Evolutionary conservation across 2,113 vertebrate species (phyloP).

Genomic region (Mustela lutreola): DNA sequence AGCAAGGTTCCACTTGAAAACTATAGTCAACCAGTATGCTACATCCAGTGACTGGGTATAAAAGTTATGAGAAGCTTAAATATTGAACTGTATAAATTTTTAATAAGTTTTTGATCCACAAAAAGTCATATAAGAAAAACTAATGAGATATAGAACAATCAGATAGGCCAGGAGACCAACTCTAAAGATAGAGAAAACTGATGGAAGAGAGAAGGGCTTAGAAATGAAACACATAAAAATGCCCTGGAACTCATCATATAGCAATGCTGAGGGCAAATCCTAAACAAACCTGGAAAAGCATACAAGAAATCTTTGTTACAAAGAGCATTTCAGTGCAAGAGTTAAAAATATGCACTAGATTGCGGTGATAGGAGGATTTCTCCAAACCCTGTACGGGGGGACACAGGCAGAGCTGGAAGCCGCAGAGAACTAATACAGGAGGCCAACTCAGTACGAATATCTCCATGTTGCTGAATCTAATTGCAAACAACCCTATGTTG

Average conservation of each 20-base stretch:
- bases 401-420: neutral
- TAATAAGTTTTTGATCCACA: neutral
- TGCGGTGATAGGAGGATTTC: neutral
- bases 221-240: neutral
- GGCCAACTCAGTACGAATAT: neutral
- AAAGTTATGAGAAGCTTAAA: neutral
- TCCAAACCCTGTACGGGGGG: neutral
- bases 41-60: neutral
- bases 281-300: neutral
- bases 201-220: neutral
- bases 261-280: neutral
- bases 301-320: slow-evolving; percentile 4
- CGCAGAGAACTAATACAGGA: neutral
- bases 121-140: neutral
- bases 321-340: neutral
- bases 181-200: neutral
- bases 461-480: neutral
- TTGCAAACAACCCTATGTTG: neutral
- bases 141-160: neutral
- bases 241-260: neutral
- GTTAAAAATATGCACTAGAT: neutral
- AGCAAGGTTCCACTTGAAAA: neutral
- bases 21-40: neutral
- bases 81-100: neutral
- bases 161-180: neutral